Base-by-base conservation (phyloP, 1,140 invertebrate species). In the Oreohelix idahoensis region DNA sequence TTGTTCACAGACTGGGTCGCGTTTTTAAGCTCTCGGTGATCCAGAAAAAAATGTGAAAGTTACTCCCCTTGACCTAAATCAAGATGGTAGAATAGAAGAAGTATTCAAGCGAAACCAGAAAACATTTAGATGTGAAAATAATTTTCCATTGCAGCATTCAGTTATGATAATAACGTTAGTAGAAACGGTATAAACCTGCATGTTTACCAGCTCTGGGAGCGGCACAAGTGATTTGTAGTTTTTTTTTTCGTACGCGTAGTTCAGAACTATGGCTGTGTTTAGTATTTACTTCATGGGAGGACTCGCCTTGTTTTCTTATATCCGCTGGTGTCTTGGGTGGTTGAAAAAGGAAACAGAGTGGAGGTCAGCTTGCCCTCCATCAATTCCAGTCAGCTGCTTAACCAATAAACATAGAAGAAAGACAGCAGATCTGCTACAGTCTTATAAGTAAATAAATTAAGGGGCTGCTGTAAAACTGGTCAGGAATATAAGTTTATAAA, bases 391-490 rank as follows among this genome's bases (percentile, higher is more conserved):
- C 2, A n/a, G 5, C 20, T n/a, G 26, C 23, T 5, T 5, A 20
- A 23, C 17, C 11, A 8, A 42, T 10, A 26, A 26, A 8, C 71
- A 74, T 79, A 53, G 58, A 79, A 26, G 88, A 90, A 70, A 86
- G 87, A 83, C 87, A 89, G 69, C 84, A 88, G 79, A 84, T 90
- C 51, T 90, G 87, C 81, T 85, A 88, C 84, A 90, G 90, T 81
- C 84, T 90, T n/a, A n/a, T n/a, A n/a, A n/a, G n/a, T n/a, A n/a
- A n/a, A n/a, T n/a, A n/a, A n/a, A n/a, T n/a, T n/a, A n/a, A n/a
- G n/a, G n/a, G n/a, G n/a, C n/a, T n/a, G n/a, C n/a, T n/a, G n/a
- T n/a, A n/a, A n/a, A n/a, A n/a, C n/a, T n/a, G n/a, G n/a, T n/a
- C n/a, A n/a, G n/a, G n/a, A n/a, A n/a, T n/a, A n/a, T n/a, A n/a